Evolutionary conservation across 2,113 vertebrate species (phyloP).

Genomic region (Lucifuga dentata): DNA sequence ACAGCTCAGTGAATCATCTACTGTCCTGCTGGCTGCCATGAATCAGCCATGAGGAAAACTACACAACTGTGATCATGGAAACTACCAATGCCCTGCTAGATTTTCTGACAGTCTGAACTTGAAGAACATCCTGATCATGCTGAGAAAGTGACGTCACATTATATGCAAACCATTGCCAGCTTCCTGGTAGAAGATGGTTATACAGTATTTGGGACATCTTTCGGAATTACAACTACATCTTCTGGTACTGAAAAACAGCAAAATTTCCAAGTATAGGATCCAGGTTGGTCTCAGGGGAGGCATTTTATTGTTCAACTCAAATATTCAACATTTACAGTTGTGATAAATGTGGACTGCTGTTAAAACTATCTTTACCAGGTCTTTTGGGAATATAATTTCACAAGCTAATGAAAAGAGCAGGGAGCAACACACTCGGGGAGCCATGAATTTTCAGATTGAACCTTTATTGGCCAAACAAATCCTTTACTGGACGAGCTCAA

Average conservation of each 20-base stretch:
- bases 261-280: conserved; percentile 10
- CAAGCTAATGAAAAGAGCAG: conserved; percentile 21
- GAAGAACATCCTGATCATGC: conserved; percentile 64
- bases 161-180: conserved; percentile 31
- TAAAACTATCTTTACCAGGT: conserved; percentile 32
- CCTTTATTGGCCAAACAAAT: conserved; percentile 25
- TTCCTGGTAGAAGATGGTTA: conserved; percentile 10
- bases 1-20: conserved; percentile 37
- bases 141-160: conserved; percentile 35
- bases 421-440: conserved; percentile 1
- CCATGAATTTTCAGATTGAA: conserved; percentile 16
- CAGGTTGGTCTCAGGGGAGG: neutral
- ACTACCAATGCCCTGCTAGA: conserved; percentile 31
- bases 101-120: conserved; percentile 38
- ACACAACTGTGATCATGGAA: conserved; percentile 32
- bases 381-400: conserved; percentile 35
- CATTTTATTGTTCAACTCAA: conserved; percentile 33
- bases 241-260: conserved; percentile 18
- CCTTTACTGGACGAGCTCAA: neutral
- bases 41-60: conserved; percentile 47
- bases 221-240: conserved; percentile 18
- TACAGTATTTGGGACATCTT: conserved; percentile 40
- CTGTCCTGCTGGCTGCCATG: conserved; percentile 52
- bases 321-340: conserved; percentile 26
- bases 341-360: conserved; percentile 36